Evolutionary conservation across 2,113 vertebrate genomes (phyloP).

Genomic region (Paradoxurus hermaphroditus): DNA sequence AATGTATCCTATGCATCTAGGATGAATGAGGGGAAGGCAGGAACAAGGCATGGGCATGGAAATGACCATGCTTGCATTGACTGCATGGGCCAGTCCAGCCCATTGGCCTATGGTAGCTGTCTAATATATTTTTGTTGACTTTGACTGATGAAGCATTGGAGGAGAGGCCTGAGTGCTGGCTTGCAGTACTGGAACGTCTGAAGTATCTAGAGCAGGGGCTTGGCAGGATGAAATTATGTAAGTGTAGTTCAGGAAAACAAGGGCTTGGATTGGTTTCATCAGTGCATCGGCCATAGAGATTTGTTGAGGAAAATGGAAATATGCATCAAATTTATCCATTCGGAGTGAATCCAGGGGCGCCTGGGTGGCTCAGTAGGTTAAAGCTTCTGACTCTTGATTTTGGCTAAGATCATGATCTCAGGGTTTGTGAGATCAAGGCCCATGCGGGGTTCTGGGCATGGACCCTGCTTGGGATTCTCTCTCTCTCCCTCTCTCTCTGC

Average conservation of each 20-base stretch:
- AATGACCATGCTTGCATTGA: background rate
- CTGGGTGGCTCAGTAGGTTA: too few species aligned
- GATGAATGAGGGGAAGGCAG: background rate
- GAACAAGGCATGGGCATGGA: background rate
- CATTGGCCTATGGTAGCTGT: background rate
- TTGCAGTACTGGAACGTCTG: background rate
- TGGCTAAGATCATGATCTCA: too few species aligned
- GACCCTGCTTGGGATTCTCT: too few species aligned
- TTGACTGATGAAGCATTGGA: background rate
- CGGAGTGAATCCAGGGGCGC: background rate
- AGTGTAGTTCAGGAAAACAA: background rate
- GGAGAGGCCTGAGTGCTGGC: background rate
- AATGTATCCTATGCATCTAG: background rate
- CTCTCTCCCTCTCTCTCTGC: too few species aligned
- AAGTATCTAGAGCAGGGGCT: background rate
- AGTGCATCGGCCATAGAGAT: background rate
- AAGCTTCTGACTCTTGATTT: too few species aligned
- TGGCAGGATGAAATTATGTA: background rate
- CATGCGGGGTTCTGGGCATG: too few species aligned
- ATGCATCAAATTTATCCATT: background rate
- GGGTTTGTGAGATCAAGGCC: too few species aligned
- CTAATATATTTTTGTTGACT: background rate
- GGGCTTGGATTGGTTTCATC: background rate
- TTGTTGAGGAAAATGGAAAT: background rate
- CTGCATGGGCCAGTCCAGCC: background rate